Conservation (phyloP, 2,113 vertebrate genomes). For the Peromyscus maniculatus region DNA sequence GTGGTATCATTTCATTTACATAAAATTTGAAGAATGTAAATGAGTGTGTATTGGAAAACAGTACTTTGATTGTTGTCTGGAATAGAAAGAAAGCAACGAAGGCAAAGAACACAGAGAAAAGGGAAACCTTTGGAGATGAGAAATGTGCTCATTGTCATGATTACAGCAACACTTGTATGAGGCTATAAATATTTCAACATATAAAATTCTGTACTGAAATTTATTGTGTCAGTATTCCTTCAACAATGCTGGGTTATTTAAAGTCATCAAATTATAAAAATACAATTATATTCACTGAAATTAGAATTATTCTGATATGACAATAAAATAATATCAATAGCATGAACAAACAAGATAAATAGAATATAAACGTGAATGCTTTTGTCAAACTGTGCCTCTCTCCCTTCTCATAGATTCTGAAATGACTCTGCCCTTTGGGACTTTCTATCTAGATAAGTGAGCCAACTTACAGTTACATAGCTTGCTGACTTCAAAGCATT, state of each 20-base stretch:
- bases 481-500: constrained; percentile 1
- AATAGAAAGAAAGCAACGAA: neutral
- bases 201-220: neutral
- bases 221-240: neutral
- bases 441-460: neutral
- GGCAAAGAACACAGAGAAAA: fast-evolving
- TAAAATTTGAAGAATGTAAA: neutral
- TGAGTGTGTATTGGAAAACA: neutral
- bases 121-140: neutral
- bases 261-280: neutral
- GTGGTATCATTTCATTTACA: neutral
- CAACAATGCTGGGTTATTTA: neutral
- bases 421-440: neutral
- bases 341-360: neutral
- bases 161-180: neutral
- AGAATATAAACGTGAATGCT: neutral
- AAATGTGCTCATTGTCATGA: neutral
- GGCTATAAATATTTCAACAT: neutral
- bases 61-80: neutral
- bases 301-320: neutral
- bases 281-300: neutral
- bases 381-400: neutral
- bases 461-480: neutral
- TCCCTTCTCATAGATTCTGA: neutral
- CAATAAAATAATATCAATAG: neutral